These are phyloP conservation scores for Muschampia plurimacula DNA, from an alignment of 2,888 invertebrate genomes.

Conservation along the genomic window DNA sequence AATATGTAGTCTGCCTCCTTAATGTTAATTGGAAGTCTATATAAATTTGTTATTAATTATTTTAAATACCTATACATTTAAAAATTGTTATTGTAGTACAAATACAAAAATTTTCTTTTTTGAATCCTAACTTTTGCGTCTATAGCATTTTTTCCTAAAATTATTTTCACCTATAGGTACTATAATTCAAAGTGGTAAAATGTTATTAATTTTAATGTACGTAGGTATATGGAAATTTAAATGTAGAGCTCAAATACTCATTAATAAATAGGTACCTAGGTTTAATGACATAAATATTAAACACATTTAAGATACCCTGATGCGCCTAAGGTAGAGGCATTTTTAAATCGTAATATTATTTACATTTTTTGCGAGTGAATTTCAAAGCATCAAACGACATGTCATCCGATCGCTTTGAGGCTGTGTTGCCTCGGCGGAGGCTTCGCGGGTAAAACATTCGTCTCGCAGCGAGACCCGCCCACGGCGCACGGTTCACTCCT, in stretches of 20 bases:
- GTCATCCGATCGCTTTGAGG: neutral
- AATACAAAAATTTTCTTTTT: too few species aligned
- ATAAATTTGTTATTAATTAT: too few species aligned
- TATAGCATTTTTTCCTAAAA: neutral
- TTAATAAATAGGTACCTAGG: too few species aligned
- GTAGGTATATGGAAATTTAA: neutral
- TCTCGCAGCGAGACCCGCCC: conserved; percentile 78
- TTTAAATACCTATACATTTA: too few species aligned
- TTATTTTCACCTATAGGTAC: neutral
- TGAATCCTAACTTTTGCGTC: neutral
- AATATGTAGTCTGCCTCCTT: too few species aligned
- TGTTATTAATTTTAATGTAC: neutral
- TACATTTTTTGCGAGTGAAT: neutral
- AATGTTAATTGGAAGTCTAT: too few species aligned
- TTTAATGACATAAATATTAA: too few species aligned
- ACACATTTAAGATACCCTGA: too few species aligned
- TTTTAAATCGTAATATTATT: neutral
- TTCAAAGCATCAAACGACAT: neutral
- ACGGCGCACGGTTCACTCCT: conserved; percentile 58
- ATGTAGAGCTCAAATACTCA: neutral
- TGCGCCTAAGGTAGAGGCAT: neutral
- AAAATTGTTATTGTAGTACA: too few species aligned
- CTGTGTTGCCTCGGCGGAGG: conserved; percentile 67
- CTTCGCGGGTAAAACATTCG: conserved; percentile 81
- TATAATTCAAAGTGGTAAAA: neutral